Percentiles rank a stretch among this genome's conserved stretches.
These are phyloP conservation scores for Pseudomyrmex concolor DNA, from an alignment of 1,140 invertebrate genomes.

Conservation along the genomic window DNA sequence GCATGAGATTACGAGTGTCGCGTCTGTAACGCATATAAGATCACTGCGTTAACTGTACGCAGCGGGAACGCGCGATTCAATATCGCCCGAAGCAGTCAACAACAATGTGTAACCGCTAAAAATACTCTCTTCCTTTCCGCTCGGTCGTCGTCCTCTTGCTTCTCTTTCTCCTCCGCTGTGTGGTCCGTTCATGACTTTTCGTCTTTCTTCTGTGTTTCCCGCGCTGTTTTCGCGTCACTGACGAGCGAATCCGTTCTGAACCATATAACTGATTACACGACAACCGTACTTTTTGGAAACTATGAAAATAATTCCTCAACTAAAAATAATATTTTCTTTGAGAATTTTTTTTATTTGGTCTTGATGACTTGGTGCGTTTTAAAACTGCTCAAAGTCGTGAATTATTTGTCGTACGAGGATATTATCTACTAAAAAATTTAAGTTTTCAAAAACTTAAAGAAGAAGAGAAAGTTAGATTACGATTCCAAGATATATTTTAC, in stretches of 20 bases:
- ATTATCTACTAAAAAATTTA: not conserved
- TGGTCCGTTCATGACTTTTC: slow-evolving; percentile 70
- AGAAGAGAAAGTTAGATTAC: no score
- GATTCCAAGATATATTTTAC: no score
- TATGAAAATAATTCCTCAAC: not conserved
- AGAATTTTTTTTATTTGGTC: not conserved
- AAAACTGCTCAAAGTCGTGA: not conserved
- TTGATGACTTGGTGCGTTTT: not conserved
- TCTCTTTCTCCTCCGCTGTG: slow-evolving; percentile 2
- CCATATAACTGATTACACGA: slow-evolving; percentile 10
- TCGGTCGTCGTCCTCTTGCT: slow-evolving; percentile 38
- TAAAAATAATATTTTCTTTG: slow-evolving; percentile 13
- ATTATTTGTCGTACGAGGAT: not conserved
- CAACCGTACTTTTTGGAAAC: slow-evolving; percentile 5
- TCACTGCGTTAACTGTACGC: slow-evolving; percentile 47
- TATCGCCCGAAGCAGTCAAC: slow-evolving; percentile 81
- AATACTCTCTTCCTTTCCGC: slow-evolving; percentile 80
- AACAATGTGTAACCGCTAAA: slow-evolving; percentile 85
- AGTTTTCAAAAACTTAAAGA: not conserved
- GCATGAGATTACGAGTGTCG: slow-evolving; percentile 29
- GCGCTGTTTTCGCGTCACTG: slow-evolving; percentile 30
- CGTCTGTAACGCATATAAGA: slow-evolving; percentile 42
- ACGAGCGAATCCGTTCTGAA: slow-evolving; percentile 32
- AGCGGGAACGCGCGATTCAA: slow-evolving; percentile 76
- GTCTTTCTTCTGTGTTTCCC: slow-evolving; percentile 50